phyloP scores from a whole-genome alignment of 1,140 invertebrate species.

The Cryptotermes secundus region DNA sequence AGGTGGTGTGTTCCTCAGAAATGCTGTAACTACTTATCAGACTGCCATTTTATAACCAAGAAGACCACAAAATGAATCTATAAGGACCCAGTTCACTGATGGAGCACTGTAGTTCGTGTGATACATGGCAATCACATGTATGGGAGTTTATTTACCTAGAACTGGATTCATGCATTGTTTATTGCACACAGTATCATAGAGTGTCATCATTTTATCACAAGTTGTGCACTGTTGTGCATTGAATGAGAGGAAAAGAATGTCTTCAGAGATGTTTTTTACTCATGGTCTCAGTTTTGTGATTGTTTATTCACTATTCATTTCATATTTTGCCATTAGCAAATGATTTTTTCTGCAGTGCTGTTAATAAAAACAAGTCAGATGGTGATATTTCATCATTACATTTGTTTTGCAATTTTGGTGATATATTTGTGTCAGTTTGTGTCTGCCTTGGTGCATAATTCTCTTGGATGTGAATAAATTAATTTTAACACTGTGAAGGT shows the following conservation, averaged over 20 bases:
- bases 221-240: neutral
- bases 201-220: neutral
- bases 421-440: neutral
- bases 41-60: too few species aligned
- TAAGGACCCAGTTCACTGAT: neutral
- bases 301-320: neutral
- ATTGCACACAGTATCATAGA: neutral
- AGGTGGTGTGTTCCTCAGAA: too few species aligned
- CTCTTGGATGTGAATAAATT: constrained; percentile 26
- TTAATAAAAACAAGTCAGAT: neutral
- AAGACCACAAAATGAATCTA: too few species aligned
- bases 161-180: neutral
- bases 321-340: neutral
- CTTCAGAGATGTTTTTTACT: neutral
- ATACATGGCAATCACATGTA: neutral
- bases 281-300: neutral
- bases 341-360: neutral
- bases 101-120: constrained; percentile 11
- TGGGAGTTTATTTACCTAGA: constrained; percentile 1
- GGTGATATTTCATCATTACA: neutral
- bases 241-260: neutral
- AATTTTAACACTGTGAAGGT: constrained; percentile 3
- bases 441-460: neutral
- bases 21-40: too few species aligned
- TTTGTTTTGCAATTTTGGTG: neutral